Conservation (phyloP, 2,113 vertebrate genomes). For the Ceyx cyanopectus region DNA sequence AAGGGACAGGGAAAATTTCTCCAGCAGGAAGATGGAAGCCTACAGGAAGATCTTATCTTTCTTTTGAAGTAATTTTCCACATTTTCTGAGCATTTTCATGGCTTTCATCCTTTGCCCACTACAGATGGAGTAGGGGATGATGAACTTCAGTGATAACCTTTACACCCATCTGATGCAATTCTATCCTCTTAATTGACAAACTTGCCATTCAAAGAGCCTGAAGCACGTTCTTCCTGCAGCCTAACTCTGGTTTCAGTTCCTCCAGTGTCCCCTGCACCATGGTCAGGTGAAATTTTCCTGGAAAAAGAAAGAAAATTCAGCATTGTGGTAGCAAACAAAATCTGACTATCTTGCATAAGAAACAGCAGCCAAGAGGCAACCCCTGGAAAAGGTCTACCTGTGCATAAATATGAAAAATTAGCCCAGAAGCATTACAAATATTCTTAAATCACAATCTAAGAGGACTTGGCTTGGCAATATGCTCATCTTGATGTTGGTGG, state of each 20-base stretch:
- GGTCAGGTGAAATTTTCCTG: background rate
- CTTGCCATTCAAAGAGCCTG: conserved; percentile 45
- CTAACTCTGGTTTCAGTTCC: background rate
- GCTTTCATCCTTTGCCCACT: background rate
- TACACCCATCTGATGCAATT: background rate
- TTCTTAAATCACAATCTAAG: background rate
- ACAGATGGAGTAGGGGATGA: background rate
- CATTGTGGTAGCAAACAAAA: background rate
- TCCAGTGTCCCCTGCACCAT: background rate
- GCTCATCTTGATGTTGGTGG: fast-evolving
- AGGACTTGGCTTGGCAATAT: background rate
- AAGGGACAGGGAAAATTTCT: background rate
- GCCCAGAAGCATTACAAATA: background rate
- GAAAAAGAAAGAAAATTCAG: background rate
- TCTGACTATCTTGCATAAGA: background rate
- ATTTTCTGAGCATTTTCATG: background rate
- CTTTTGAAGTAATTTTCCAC: background rate
- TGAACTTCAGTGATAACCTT: background rate
- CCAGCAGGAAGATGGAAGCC: background rate
- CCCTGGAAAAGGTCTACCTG: background rate
- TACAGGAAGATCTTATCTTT: background rate
- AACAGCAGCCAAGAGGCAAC: background rate
- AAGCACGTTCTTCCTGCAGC: background rate
- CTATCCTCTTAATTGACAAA: background rate
- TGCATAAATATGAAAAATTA: background rate